These are phyloP conservation scores for Zoroaster sp. DNA, from an alignment of 53 echinoderm and acorn worm genomes.

Conservation along the genomic window DNA sequence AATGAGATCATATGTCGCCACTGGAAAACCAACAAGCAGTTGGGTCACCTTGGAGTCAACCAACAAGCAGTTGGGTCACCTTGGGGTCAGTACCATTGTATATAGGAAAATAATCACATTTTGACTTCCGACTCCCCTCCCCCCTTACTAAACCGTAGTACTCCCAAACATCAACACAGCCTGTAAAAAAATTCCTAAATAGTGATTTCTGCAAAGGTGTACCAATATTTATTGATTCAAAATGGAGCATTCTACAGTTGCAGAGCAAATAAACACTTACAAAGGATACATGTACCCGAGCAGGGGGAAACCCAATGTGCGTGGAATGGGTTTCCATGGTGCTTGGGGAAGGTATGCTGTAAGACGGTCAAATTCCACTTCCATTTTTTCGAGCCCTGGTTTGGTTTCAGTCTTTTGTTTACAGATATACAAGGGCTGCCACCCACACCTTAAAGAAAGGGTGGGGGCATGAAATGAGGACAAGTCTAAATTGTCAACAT, in stretches of 20 bases:
- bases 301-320: conserved; percentile 11
- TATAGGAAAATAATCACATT: conserved; percentile 42
- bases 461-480: neutral
- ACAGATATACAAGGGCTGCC: conserved; percentile 19
- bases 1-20: conserved; percentile 23
- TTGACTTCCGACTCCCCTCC: conserved; percentile 11
- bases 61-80: neutral
- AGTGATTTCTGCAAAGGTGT: conserved; percentile 2
- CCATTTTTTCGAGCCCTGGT: neutral
- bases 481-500: neutral
- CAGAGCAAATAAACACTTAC: conserved; percentile 45
- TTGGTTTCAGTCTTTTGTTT: conserved; percentile 33
- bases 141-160: too few relatives aligned
- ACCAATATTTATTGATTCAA: conserved; percentile 48
- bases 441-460: neutral
- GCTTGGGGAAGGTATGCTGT: conserved; percentile 22
- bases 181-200: neutral
- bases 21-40: too few relatives aligned
- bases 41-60: too few relatives aligned
- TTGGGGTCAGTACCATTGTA: conserved; percentile 9
- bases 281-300: conserved; percentile 30
- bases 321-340: conserved; percentile 20
- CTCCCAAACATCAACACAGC: neutral
- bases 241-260: conserved; percentile 14
- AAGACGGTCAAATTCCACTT: neutral